These are phyloP conservation scores for Papilio aristodemus DNA, from an alignment of 1,140 invertebrate genomes.

Conservation along the genomic window DNA sequence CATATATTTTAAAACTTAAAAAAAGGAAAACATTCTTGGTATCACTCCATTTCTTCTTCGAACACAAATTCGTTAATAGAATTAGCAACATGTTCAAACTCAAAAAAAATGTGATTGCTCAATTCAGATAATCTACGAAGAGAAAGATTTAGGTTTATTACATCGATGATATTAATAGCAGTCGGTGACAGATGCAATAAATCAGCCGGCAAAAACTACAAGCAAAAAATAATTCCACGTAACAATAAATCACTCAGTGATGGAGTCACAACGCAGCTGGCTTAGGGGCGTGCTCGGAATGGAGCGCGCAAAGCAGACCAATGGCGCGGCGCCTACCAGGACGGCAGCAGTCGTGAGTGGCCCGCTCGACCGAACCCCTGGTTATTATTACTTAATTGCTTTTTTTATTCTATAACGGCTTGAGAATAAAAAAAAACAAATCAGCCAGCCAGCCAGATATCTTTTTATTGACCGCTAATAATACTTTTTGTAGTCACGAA, in stretches of 20 bases:
- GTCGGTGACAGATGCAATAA: conserved; percentile 51
- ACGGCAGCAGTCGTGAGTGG: conserved; percentile 59
- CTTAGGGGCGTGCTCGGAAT: conserved; percentile 67
- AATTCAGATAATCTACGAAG: neutral
- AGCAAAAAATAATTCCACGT: conserved; percentile 45
- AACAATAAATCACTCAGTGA: conserved; percentile 72
- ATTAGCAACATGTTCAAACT: no score
- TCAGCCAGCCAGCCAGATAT: conserved; percentile 24
- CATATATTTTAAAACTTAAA: neutral
- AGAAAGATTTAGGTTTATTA: conserved; percentile 6
- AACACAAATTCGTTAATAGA: no score
- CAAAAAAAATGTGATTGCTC: neutral
- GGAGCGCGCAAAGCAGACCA: conserved; percentile 77
- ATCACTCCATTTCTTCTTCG: no score
- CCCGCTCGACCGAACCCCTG: conserved; percentile 73
- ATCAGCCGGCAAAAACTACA: conserved; percentile 55
- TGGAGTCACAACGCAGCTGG: conserved; percentile 68
- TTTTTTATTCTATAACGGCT: conserved; percentile 44
- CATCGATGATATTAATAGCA: conserved; percentile 11
- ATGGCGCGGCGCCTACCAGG: conserved; percentile 55
- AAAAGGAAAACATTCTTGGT: no score
- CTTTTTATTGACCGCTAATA: conserved; percentile 23
- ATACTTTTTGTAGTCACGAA: conserved; percentile 14
- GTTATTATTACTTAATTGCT: conserved; percentile 51
- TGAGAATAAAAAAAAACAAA: conserved; percentile 21